Evolutionary conservation across 2,797 vertebrate species (phyloP), one percentile per base, ranked within the genome.

Genomic region (Hypotaenidia philippensis): DNA sequence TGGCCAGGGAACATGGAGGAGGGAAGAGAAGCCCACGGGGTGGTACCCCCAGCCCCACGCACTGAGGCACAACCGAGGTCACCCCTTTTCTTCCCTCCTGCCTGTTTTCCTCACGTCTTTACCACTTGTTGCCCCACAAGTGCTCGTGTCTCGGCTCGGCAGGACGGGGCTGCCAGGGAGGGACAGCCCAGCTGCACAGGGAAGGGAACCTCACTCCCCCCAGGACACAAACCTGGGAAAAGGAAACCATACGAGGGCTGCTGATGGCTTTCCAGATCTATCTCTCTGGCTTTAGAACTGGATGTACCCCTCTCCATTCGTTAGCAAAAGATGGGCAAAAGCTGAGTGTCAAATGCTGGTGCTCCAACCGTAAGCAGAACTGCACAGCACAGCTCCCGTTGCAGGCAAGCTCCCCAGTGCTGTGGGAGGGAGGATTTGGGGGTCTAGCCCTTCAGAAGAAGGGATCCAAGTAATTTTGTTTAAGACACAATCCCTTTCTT

Each of bases 361-460:
- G 52, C 6, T 81, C 9, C 66, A 56, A 38, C 45, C 45, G 52
- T 34, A n/a, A 77, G 55, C 75, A 50, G 52, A 61, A 20, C 31
- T 5, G 21, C 75, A 11, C 11, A 34, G 60, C 60, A 47, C 31
- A 16, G 9, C 22, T 50, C 44, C 47, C 0, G 2, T 40, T 56
- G 31, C 40, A 56, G 13, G 49, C 0, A 5, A 52, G 38, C 20
- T 38, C 60, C 44, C n/a, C 0, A 0, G 41, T 0, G 0, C 79
- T 3, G 19, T 1, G 0, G 29, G 16, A 50, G 34, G 68, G 29
- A 53, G 60, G 82, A 31, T 77, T 34, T 57, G 34, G 34, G 68
- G 60, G 11, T 64, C 78, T 19, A 20, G 31, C 32, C 26, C 27
- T 38, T 59, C 34, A 5, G 36, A 55, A 34, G 12, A 68, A 29